Base-by-base conservation (phyloP, 2,113 vertebrate species). In the Hyaena hyaena region DNA sequence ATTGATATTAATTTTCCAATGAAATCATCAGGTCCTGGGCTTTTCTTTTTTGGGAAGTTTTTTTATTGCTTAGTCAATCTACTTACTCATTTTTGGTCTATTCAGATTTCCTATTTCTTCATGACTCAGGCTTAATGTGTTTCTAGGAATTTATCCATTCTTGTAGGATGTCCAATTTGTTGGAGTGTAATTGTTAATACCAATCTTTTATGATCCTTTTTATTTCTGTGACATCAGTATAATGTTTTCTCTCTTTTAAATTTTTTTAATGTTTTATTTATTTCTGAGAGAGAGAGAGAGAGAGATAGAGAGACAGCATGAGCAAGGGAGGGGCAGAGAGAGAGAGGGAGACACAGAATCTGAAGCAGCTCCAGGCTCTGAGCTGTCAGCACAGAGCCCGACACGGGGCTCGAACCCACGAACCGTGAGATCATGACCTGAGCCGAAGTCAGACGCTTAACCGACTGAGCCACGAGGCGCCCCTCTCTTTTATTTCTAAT, bases 81-180 rank as follows among this genome's bases (percentile, higher is more conserved):
- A 45, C 61, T 77, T 90, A 14, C 2, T 96, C 31, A 24, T 43
- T 91, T 10, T 2, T 76, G 23, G 26, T 86, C 26, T 68, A 15
- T 63, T 90, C 50, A 71, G 66, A 85, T 63, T 79, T 96, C 81
- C 35, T 26, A 3, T 85, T 93, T 95, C 55, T 81, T 85, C 65
- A 9, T n/a, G 26, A 90, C 68, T 94, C 55, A 31, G 23, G 73
- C 33, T 65, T 79, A 11, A 39, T 35, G 4, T 71, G 39, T 94
- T 88, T 92, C 53, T 28, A 45, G 33, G 35, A 53, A 88, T 81
- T 84, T 55, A 21, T 61, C 88, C 58, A 4, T 81, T 88, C 45
- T 76, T 53, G 16, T 83, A 77, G 79, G n/a, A 55, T 35, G 48
- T 73, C 5, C 7, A 35, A 4, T 24, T 23, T 10, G 4, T 48